Evolutionary conservation across 2,113 vertebrate species (phyloP).

Genomic region (Stercorarius parasiticus): DNA sequence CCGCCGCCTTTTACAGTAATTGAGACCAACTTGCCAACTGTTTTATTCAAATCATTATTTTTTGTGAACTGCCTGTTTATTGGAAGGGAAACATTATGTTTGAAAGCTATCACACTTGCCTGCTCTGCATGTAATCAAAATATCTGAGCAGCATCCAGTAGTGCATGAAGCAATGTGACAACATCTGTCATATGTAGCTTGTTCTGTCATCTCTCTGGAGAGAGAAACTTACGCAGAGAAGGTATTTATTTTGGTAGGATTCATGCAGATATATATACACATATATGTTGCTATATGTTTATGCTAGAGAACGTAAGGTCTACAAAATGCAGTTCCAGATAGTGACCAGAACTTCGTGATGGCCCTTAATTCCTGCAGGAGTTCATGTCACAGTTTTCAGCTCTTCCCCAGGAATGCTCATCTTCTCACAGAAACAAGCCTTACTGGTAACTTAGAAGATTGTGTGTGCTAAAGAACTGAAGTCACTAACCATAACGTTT

Average conservation of each 20-base stretch:
- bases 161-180: not conserved
- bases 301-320: not conserved
- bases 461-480: rapidly evolving
- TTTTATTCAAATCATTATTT: not conserved
- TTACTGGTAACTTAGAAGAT: not conserved
- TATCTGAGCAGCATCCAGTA: not conserved
- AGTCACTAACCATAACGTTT: not conserved
- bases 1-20: not conserved
- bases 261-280: not conserved
- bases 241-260: not conserved
- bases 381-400: not conserved
- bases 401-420: not conserved
- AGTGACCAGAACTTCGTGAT: not conserved
- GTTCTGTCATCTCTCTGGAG: not conserved
- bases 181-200: not conserved
- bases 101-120: not conserved
- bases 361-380: not conserved
- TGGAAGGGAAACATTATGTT: not conserved
- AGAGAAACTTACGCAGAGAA: not conserved
- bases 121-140: not conserved
- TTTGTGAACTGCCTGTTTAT: not conserved
- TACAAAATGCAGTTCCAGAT: not conserved
- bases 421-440: not conserved
- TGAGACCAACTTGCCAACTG: not conserved
- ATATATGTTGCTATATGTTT: not conserved